These are phyloP conservation scores for Andinoacara biseriatus DNA, from an alignment of 2,113 vertebrate species.

Conservation along the genomic window DNA sequence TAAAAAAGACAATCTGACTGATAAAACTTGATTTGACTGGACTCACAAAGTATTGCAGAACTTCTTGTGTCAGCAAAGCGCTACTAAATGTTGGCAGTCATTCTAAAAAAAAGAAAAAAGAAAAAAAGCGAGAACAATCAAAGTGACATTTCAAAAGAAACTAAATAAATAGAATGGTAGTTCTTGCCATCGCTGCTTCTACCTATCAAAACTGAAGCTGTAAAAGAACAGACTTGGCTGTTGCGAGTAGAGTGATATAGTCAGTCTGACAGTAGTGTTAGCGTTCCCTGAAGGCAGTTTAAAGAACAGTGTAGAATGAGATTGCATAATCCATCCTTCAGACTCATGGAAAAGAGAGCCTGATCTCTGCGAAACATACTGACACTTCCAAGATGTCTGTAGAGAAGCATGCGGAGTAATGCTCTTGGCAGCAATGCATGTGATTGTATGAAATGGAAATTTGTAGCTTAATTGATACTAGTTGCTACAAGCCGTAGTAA, in stretches of 20 bases:
- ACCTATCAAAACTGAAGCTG: conserved; percentile 43
- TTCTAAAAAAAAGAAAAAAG: neutral
- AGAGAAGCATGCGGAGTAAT: conserved; percentile 53
- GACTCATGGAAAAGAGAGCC: conserved; percentile 62
- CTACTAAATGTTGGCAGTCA: neutral
- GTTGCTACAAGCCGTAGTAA: conserved; percentile 57
- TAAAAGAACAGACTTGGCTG: conserved; percentile 39
- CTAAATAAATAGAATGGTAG: neutral
- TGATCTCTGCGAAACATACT: conserved; percentile 46
- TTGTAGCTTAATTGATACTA: conserved; percentile 68
- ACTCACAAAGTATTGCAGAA: neutral
- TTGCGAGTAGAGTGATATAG: conserved; percentile 37
- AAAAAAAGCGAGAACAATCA: neutral
- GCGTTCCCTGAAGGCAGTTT: conserved; percentile 57
- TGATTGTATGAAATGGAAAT: conserved; percentile 57
- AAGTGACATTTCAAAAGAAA: neutral
- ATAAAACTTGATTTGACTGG: neutral
- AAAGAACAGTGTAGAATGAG: conserved; percentile 58
- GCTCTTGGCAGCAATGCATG: conserved; percentile 47
- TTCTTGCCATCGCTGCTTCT: conserved; percentile 32
- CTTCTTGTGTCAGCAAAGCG: neutral
- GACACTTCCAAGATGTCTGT: conserved; percentile 59
- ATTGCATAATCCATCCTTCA: conserved; percentile 67
- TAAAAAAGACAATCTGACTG: neutral
- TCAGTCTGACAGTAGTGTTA: conserved; percentile 63